Evolutionary conservation across 2,113 vertebrate species (phyloP).

Genomic region (Myrmecophaga tridactyla): DNA sequence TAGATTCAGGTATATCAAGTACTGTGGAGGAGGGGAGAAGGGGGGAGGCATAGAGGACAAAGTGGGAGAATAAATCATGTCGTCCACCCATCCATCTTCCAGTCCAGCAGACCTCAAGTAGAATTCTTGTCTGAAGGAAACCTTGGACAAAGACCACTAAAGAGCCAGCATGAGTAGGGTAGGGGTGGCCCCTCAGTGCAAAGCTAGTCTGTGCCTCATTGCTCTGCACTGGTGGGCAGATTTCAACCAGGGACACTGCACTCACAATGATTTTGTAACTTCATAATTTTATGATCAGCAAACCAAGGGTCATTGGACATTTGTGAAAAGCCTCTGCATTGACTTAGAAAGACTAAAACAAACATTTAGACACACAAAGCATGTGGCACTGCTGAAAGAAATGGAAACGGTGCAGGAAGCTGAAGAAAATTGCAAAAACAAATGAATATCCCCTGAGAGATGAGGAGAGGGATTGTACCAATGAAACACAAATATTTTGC

Average conservation of each 20-base stretch:
- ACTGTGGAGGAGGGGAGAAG: neutral
- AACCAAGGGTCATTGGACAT: neutral
- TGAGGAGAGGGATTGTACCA: neutral
- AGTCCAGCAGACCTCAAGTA: neutral
- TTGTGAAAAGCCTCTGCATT: neutral
- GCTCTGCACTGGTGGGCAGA: rapidly evolving
- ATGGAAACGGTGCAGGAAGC: neutral
- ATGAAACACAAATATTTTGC: neutral
- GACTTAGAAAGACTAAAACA: neutral
- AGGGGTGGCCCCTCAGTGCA: neutral
- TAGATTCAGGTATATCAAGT: neutral
- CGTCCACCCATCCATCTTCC: neutral
- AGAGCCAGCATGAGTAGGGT: neutral
- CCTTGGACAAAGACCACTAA: neutral
- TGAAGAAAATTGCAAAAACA: neutral
- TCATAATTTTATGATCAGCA: neutral
- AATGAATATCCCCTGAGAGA: neutral
- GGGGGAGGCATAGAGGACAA: neutral
- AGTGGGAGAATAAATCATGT: neutral
- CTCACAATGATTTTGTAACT: neutral
- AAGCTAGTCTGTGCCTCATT: neutral
- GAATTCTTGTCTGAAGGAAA: neutral
- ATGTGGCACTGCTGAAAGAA: neutral
- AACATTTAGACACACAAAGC: neutral
- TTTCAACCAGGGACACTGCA: neutral